These are phyloP conservation scores for Semicossyphus pulcher DNA, from an alignment of 2,113 vertebrate species.

Conservation along the genomic window DNA sequence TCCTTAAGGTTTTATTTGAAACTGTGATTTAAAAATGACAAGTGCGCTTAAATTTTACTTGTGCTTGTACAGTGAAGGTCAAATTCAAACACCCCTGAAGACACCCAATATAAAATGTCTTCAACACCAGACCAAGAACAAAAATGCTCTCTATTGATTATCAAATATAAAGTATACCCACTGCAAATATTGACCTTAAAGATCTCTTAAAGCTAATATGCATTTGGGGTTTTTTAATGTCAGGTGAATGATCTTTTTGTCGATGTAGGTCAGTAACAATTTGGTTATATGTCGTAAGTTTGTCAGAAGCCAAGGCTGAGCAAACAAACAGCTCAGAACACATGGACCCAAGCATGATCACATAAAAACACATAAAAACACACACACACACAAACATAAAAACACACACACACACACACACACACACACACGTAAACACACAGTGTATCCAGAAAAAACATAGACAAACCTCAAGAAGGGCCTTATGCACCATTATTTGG, in stretches of 20 bases:
- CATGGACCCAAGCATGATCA: not conserved
- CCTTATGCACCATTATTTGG: conserved; percentile 87
- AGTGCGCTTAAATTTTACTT: not conserved
- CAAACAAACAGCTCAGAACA: conserved; percentile 48
- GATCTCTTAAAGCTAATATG: not conserved
- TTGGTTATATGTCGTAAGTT: conserved; percentile 19
- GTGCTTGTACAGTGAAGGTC: not conserved
- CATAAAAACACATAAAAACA: not conserved
- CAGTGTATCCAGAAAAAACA: not conserved
- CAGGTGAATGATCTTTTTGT: conserved; percentile 1
- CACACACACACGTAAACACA: not conserved
- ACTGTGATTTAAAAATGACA: not conserved
- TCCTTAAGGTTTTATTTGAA: too few species aligned
- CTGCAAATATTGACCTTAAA: not conserved
- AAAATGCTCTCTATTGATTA: not conserved
- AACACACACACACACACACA: not conserved
- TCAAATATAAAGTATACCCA: not conserved
- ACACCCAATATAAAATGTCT: not conserved
- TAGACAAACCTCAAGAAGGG: conserved; percentile 83
- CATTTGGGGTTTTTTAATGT: not conserved
- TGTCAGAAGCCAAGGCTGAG: conserved; percentile 52
- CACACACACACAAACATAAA: not conserved
- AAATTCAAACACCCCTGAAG: not conserved
- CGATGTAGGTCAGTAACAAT: conserved; percentile 35
- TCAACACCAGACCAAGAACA: not conserved